phyloP scores from a whole-genome alignment of 2,888 invertebrate genomes.

The Escarpia spicata region DNA sequence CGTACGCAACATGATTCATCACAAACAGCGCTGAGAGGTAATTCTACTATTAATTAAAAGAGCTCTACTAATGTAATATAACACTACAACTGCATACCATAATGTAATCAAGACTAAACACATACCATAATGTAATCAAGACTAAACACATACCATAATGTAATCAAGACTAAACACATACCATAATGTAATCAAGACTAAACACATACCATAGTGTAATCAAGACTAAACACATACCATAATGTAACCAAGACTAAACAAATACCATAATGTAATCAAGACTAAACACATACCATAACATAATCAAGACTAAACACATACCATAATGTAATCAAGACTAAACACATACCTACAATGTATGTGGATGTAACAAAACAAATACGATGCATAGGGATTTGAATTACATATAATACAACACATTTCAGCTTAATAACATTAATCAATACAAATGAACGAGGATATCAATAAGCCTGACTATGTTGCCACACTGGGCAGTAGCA shows the following conservation, averaged over 20 bases:
- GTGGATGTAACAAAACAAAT: neutral
- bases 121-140: no score
- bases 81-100: neutral
- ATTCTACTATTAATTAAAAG: neutral
- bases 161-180: no score
- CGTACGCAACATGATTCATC: no score
- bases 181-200: no score
- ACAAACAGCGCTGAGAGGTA: no score
- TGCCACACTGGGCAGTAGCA: neutral
- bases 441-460: neutral
- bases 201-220: no score
- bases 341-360: neutral
- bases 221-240: neutral
- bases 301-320: no score
- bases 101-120: neutral
- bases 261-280: neutral
- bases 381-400: neutral
- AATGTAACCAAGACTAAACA: neutral
- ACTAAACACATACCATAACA: no score
- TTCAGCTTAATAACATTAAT: neutral
- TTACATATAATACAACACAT: neutral
- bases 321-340: neutral
- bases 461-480: neutral
- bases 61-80: neutral
- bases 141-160: neutral